Conservation (phyloP, 2,888 invertebrate species). For the Drosophila quasianomalipes region DNA sequence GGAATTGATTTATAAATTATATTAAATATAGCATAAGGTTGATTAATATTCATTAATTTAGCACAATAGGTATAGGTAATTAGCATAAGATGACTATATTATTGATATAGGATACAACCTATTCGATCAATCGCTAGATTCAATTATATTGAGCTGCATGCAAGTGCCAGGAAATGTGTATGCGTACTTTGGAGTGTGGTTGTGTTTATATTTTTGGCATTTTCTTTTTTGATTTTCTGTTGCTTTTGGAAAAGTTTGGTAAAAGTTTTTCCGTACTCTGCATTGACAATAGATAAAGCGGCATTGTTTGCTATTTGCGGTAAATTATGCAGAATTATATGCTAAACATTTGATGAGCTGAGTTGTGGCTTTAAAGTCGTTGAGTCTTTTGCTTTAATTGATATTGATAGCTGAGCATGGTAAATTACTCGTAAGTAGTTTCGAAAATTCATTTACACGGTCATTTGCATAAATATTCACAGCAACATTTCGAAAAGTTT, state of each 20-base stretch:
- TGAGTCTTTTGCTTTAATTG: slow-evolving; percentile 50
- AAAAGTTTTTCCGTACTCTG: slow-evolving; percentile 53
- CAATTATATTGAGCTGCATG: slow-evolving; percentile 47
- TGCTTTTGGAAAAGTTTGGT: slow-evolving; percentile 49
- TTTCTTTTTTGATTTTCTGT: slow-evolving; percentile 41
- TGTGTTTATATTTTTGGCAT: slow-evolving; percentile 47
- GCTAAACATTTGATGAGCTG: slow-evolving; percentile 32
- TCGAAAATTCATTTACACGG: slow-evolving; percentile 67
- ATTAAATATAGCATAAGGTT: not conserved
- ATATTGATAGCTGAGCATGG: slow-evolving; percentile 53
- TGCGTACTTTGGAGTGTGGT: slow-evolving; percentile 31
- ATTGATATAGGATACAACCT: slow-evolving; percentile 8
- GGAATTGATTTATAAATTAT: not conserved
- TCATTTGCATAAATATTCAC: slow-evolving; percentile 70
- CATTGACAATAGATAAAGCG: slow-evolving; percentile 57
- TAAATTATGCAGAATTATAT: slow-evolving; percentile 66
- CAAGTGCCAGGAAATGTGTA: slow-evolving; percentile 58
- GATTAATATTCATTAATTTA: not conserved
- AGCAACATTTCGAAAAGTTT: slow-evolving; percentile 55
- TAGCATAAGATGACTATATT: not conserved
- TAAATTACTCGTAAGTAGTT: slow-evolving; percentile 74
- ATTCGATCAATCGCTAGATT: slow-evolving; percentile 1
- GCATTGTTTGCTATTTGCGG: slow-evolving; percentile 60
- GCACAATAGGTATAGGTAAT: not conserved
- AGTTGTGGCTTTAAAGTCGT: slow-evolving; percentile 20